Evolutionary conservation across 2,888 invertebrate species (phyloP).

Genomic region (Trimorus sp.): DNA sequence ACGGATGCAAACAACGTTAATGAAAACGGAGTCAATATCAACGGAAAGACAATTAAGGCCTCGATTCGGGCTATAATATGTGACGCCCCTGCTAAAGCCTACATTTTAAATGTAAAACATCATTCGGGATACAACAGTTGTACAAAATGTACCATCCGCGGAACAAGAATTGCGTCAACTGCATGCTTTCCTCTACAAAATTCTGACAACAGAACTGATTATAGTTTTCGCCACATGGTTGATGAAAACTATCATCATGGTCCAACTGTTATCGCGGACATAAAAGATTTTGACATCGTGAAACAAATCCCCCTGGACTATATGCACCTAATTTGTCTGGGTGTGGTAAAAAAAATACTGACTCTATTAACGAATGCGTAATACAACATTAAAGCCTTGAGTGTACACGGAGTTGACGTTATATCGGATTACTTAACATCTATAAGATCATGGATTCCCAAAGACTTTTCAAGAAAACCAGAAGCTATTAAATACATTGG

Average conservation of each 20-base stretch:
- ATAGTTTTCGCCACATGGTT: background rate
- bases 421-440: background rate
- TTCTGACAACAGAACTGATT: background rate
- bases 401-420: background rate
- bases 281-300: conserved; percentile 6
- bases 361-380: background rate
- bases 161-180: background rate
- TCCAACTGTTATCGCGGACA: background rate
- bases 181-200: background rate
- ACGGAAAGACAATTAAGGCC: background rate
- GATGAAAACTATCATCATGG: conserved; percentile 2
- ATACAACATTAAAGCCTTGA: background rate
- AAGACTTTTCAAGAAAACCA: background rate
- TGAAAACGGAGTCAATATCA: conserved; percentile 4
- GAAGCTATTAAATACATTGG: background rate
- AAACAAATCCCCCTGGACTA: conserved; percentile 10
- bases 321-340: conserved; percentile 7
- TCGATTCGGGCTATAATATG: background rate
- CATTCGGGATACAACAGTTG: conserved; percentile 5
- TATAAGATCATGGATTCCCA: background rate
- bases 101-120: conserved; percentile 7
- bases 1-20: background rate
- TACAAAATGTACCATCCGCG: conserved; percentile 2
- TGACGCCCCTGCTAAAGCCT: conserved; percentile 18
- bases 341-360: conserved; percentile 6